A percentile compares a stretch with the other conserved stretches of the same genome.
Conservation (phyloP, 2,797 vertebrate genomes). For the Columba guinea region DNA sequence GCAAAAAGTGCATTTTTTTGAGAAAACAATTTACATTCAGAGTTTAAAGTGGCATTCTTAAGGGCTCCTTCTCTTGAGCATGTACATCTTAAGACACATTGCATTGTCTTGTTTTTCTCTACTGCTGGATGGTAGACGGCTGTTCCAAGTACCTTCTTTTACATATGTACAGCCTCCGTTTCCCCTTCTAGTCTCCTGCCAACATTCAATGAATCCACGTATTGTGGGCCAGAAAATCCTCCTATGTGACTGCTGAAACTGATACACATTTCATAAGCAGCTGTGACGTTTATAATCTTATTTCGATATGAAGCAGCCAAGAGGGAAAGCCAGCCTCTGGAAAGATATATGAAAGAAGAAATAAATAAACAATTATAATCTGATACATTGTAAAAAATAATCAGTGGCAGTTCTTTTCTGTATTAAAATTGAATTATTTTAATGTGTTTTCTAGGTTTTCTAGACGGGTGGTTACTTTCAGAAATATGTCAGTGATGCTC, state of each 20-base stretch:
- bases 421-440: not conserved
- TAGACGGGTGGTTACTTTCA: not conserved
- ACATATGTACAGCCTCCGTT: not conserved
- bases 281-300: not conserved
- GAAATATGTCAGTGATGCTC: not conserved
- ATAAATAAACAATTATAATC: not conserved
- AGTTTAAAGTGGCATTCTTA: not conserved
- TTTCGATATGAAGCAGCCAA: not conserved
- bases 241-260: not conserved
- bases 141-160: not conserved
- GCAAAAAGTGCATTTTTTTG: not conserved
- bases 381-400: not conserved
- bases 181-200: not conserved
- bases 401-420: not conserved
- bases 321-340: not conserved
- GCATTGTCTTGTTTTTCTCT: not conserved
- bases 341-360: not conserved
- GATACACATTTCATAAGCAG: not conserved
- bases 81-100: accelerated
- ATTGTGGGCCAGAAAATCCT: not conserved
- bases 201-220: not conserved
- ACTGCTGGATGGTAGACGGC: not conserved
- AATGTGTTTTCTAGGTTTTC: not conserved
- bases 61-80: not conserved
- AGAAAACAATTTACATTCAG: not conserved